phyloP scores from a whole-genome alignment of 2,888 invertebrate genomes.

The Steinernema carpocapsae region DNA sequence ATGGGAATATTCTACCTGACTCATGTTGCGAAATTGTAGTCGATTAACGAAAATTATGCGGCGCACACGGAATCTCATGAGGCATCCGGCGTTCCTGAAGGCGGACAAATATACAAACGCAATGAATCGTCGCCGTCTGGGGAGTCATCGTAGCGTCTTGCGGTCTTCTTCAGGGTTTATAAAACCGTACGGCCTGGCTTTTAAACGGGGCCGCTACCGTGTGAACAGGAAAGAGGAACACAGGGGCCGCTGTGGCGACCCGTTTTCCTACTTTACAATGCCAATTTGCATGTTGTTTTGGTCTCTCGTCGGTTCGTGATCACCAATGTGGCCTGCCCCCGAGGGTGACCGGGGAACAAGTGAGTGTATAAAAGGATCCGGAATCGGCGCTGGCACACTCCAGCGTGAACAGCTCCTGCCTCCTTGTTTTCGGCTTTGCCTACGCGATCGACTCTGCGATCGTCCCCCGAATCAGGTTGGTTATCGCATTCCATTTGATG shows the following conservation, averaged over 20 bases:
- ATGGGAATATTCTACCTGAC: not conserved
- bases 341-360: not conserved
- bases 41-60: constrained; percentile 10
- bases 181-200: constrained; percentile 1
- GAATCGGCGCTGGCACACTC: not conserved
- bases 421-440: not conserved
- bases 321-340: not conserved
- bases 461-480: constrained; percentile 9
- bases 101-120: not conserved
- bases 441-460: not conserved
- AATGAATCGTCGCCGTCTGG: constrained; percentile 3
- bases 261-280: not conserved
- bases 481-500: constrained; percentile 2
- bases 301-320: not conserved
- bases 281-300: constrained; percentile 26
- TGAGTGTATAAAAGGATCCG: not conserved
- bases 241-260: not conserved
- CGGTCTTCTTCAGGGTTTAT: not conserved
- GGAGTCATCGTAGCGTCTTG: not conserved
- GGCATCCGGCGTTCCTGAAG: not conserved
- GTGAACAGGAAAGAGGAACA: no score
- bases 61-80: not conserved
- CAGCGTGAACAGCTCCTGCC: not conserved
- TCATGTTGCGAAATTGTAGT: constrained; percentile 1
- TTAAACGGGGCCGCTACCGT: not conserved